Base-by-base conservation (phyloP, 2,888 invertebrate species). In the Allygus modestus region DNA sequence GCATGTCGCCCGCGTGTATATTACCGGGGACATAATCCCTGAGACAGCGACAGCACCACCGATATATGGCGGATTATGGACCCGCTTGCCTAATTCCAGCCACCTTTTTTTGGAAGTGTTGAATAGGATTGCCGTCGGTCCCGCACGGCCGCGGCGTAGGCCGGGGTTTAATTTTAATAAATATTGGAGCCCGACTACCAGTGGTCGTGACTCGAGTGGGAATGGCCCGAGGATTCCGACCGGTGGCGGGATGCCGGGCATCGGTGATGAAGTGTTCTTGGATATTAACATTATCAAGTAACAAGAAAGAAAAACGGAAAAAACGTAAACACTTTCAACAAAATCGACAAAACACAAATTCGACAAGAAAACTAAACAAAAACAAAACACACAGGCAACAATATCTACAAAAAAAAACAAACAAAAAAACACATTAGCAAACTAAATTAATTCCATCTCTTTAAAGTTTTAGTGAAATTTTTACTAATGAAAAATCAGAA, bases 1-100 rank as follows among this genome's bases (percentile, higher is more conserved):
- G 83, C 83, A 73, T 83, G 83, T 83, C 73, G 46, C 71, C 71
- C 51, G 31, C 83, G 51, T 83, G 83, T 83, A 83, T 46, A 83
- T 83, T 73, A 83, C 73, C 51, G 9, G 20, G 9, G 75, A 75
- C 77, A 46, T 77, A 77, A 77, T 77, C 77, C 77, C 58, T 4
- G 58, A 58, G 23, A n/a, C 23, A 23, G 58, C 58, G 31, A 43
- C 73, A 43, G 7, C 58, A 71, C 17, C 71, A 12, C 51, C 51
- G 54, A 77, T 77, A 77, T 77, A 77, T 77, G 51, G 77, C 77
- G 77, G 77, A 77, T 77, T 77, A 77, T 75, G 75, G 75, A 33
- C 71, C 41, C 2, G 58, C 77, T 46, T 51, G 77, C 77, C 54
- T 77, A 77, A 77, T 77, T 77, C 77, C 77, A 31, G 77, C 77